phyloP scores from a whole-genome alignment of 2,888 invertebrate genomes.

The Limnephilus rhombicus region DNA sequence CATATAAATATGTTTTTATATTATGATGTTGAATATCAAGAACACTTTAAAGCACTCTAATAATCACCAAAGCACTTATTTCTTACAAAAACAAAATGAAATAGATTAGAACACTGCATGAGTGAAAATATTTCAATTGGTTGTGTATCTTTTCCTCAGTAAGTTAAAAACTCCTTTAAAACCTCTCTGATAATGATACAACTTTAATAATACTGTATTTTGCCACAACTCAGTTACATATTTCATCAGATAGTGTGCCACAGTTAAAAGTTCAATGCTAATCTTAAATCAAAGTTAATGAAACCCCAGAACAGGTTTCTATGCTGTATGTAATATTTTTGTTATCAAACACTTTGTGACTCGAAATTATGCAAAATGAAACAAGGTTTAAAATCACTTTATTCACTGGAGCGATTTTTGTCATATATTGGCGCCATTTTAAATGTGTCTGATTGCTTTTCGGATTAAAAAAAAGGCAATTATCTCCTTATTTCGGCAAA shows the following conservation, averaged over 20 bases:
- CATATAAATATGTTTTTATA: not conserved
- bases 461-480: no score
- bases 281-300: no score
- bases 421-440: no score
- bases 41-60: not conserved
- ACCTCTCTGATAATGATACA: not conserved
- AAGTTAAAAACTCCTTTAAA: not conserved
- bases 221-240: not conserved
- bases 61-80: not conserved
- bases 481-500: no score
- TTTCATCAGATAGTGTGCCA: not conserved
- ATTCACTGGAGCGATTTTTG: no score
- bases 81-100: not conserved
- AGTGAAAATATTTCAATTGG: not conserved
- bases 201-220: not conserved
- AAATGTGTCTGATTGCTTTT: no score
- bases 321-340: no score
- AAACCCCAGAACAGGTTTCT: no score
- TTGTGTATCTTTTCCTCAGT: not conserved
- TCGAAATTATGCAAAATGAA: no score
- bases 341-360: no score
- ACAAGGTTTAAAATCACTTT: no score
- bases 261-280: not conserved
- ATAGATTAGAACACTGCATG: not conserved
- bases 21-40: not conserved